These are phyloP conservation scores for Nemoura dubitans DNA, from an alignment of 2,888 invertebrate species.

Conservation along the genomic window DNA sequence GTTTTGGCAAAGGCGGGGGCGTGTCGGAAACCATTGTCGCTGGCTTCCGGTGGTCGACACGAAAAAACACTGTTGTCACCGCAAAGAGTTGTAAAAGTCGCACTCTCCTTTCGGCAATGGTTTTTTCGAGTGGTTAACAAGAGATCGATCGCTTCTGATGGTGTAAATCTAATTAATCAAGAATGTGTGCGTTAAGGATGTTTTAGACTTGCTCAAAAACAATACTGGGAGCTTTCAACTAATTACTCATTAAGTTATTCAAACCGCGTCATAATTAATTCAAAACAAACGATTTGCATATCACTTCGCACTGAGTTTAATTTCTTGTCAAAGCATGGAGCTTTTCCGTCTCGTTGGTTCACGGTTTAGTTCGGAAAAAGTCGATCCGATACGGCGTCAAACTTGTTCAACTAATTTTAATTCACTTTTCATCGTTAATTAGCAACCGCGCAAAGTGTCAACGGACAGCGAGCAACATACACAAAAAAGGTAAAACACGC, in stretches of 20 bases:
- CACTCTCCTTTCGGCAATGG: background rate
- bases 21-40: conserved; percentile 43
- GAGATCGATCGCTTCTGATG: background rate
- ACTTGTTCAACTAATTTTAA: background rate
- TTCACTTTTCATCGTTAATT: background rate
- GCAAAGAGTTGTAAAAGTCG: background rate
- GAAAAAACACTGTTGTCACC: background rate
- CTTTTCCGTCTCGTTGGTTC: background rate
- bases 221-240: background rate
- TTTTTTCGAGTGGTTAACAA: background rate
- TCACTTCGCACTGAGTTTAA: background rate
- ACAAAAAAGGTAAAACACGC: background rate
- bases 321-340: background rate
- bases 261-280: background rate
- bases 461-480: background rate
- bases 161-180: background rate
- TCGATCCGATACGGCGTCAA: background rate
- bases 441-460: background rate
- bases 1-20: conserved; percentile 39
- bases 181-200: background rate
- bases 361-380: background rate
- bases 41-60: background rate
- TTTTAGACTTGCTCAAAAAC: background rate
- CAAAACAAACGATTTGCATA: conserved; percentile 5
- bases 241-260: background rate